Percentiles rank a stretch among this genome's conserved stretches.
Conservation (phyloP, 2,888 invertebrate species). For the Noctua fimbriata region DNA sequence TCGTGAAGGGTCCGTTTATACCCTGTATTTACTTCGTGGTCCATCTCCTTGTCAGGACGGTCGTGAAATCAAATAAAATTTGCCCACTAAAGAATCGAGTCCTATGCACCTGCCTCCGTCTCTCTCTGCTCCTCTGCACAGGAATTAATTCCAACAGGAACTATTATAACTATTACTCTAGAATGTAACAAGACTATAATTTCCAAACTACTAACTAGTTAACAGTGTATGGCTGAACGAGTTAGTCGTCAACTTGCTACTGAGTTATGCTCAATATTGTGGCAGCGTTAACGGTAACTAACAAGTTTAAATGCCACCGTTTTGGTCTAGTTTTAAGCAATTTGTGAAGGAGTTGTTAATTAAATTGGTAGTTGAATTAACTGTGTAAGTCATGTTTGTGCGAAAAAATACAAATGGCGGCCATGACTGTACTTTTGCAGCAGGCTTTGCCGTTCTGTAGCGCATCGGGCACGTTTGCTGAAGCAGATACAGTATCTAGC, state of each 20-base stretch:
- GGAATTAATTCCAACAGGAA: conserved; percentile 26
- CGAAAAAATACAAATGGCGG: not conserved
- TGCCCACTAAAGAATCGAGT: not conserved
- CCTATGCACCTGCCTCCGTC: not conserved
- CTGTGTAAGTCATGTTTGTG: not conserved
- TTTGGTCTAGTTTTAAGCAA: conserved; percentile 20
- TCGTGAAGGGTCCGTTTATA: not conserved
- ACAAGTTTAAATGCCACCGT: conserved; percentile 16
- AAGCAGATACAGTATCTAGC: too few species aligned
- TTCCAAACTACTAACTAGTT: conserved; percentile 42
- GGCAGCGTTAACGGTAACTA: conserved; percentile 12
- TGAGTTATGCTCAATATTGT: conserved; percentile 43
- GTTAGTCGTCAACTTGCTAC: conserved; percentile 43
- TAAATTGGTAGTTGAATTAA: not conserved
- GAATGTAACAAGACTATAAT: conserved; percentile 40
- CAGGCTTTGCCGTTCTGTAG: not conserved
- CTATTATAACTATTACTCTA: conserved; percentile 20
- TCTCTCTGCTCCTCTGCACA: not conserved
- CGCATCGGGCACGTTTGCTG: too few species aligned
- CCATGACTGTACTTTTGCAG: not conserved
- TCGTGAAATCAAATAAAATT: not conserved
- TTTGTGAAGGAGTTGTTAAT: conserved; percentile 18
- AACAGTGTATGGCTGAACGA: conserved; percentile 18
- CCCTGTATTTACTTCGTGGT: not conserved
- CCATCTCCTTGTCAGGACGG: not conserved